Conservation (phyloP, 64 coral and sea anemone genomes). For the Anthopleura sola region DNA sequence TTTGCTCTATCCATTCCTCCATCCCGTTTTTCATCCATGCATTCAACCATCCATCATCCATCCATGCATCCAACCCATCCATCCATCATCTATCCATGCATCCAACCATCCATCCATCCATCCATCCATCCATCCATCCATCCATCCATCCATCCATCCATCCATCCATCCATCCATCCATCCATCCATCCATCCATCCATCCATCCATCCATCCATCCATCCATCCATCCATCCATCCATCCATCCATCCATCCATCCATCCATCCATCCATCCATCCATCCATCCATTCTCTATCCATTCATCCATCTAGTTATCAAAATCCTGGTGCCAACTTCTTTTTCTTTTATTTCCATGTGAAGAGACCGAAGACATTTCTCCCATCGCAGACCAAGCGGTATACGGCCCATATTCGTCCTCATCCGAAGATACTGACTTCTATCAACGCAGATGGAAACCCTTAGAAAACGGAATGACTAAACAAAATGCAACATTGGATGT, state of each 20-base stretch:
- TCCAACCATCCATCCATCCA: too few relatives aligned
- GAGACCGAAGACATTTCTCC: not conserved
- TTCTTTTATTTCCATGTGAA: not conserved
- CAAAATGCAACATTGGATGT: conserved; percentile 28
- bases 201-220: too few relatives aligned
- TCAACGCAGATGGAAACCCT: conserved; percentile 66
- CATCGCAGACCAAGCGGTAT: not conserved
- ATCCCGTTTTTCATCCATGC: too few relatives aligned
- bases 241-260: too few relatives aligned
- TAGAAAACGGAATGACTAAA: conserved; percentile 36
- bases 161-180: not conserved
- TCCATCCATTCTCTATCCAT: too few relatives aligned
- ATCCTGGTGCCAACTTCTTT: not conserved
- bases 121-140: not conserved
- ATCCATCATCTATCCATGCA: too few relatives aligned
- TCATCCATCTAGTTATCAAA: too few relatives aligned
- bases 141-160: not conserved
- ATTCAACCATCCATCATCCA: too few relatives aligned
- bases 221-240: too few relatives aligned
- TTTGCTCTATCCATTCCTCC: too few relatives aligned
- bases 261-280: too few relatives aligned
- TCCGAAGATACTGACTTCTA: conserved; percentile 65
- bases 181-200: too few relatives aligned
- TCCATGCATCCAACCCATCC: not conserved
- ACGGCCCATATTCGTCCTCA: not conserved